Evolutionary conservation across 1,140 invertebrate genomes (phyloP).

Genomic region (Papilio dardanus): DNA sequence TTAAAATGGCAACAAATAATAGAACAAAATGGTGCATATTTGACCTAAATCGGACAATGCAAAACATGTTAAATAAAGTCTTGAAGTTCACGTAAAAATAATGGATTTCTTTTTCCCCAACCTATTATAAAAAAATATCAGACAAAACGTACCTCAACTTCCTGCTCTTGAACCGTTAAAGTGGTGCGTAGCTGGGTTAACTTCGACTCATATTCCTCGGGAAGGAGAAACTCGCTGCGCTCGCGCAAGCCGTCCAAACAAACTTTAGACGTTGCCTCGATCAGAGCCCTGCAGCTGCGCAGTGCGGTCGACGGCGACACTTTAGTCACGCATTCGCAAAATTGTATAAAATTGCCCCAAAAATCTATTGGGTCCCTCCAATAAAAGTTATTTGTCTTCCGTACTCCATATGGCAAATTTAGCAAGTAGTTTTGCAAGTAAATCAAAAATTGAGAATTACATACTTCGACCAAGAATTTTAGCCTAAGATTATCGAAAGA

Average conservation of each 20-base stretch:
- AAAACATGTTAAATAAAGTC: too few species aligned
- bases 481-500: constrained; percentile 68
- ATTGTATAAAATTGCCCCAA: constrained; percentile 68
- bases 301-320: constrained; percentile 67
- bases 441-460: constrained; percentile 66
- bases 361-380: constrained; percentile 73
- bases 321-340: constrained; percentile 63
- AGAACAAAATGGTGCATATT: too few species aligned
- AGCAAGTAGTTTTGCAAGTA: constrained; percentile 63
- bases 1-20: too few species aligned
- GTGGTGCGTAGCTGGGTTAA: constrained; percentile 59
- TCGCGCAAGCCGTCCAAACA: constrained; percentile 67
- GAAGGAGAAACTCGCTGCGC: constrained; percentile 58
- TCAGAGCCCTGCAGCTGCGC: constrained; percentile 62
- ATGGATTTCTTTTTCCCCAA: too few species aligned
- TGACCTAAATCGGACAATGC: too few species aligned
- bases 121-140: constrained; percentile 2
- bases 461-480: constrained; percentile 65
- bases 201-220: constrained; percentile 56
- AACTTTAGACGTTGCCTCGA: constrained; percentile 60
- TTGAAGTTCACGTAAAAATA: too few species aligned
- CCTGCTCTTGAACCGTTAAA: constrained; percentile 54
- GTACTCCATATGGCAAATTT: constrained; percentile 61
- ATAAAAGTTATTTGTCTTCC: constrained; percentile 59
- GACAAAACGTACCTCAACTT: constrained; percentile 52